Base-by-base conservation (phyloP, 2,888 invertebrate species). In the Xylophagus ater region DNA sequence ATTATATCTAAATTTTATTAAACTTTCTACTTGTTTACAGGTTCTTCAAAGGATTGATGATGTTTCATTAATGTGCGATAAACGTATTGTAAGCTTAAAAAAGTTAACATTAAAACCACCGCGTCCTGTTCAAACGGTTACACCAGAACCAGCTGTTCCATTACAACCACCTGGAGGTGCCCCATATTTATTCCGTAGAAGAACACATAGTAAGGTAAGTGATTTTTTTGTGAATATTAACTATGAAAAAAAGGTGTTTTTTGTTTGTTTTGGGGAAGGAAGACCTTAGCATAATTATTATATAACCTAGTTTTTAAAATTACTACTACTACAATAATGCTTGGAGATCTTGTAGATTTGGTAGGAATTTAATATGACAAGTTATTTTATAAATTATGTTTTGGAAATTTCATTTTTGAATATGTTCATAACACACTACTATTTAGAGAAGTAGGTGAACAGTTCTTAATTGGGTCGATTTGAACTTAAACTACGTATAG, bases 31-130 rank as follows among this genome's bases (percentile, higher is more conserved):
- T n/a, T n/a, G n/a, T 37, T 42, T 38, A 4, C 62, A 92, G 86
- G 89, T 92, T 47, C 70, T 90, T 32, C 87, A 92, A 70, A 73
- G 92, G 51, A 88, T 94, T 51, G 90, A 92, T 59, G 94, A 96
- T 68, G 88, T 96, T 2, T 85, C 84, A 58, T 67, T 83, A 54
- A 90, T 93, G 90, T 90, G 90, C 65, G 82, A 87, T 44, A 87
- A 89, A 62, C 76, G 88, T 51, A 72, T 82, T 35, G 72, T 76
- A 29, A 73, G 74, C 44, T 65, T 86, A 37, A 80, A 81, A 58
- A 76, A 79, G 47, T 72, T 85, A 42, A 72, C 80, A 12, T 67
- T 76, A 18, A 77, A 77, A 59, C 81, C 82, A 24, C 74, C 78
- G 41, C 72, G 83, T 41, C 85, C 86, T 34, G 76, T 87, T 46